A percentile compares a stretch with the other conserved stretches of the same genome.
phyloP scores from a whole-genome alignment of 2,797 vertebrate genomes.

The Coccyzus lansbergi region DNA sequence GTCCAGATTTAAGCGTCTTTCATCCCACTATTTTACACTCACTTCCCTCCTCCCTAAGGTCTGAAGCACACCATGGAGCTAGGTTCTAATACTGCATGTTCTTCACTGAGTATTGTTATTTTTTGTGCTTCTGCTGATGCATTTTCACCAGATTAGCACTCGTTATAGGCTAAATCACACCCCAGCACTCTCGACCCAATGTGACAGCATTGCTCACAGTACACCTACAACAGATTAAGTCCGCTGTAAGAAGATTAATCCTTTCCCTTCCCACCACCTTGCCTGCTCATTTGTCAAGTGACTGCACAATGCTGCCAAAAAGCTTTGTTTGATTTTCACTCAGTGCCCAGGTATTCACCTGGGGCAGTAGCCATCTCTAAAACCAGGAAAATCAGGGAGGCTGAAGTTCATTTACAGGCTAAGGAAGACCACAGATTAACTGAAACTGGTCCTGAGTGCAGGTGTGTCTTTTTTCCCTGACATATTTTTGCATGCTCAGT shows the following conservation, averaged over 20 bases:
- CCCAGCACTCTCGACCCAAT: neutral
- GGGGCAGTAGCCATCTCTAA: neutral
- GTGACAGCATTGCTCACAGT: neutral
- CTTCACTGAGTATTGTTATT: neutral
- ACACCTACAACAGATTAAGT: constrained; percentile 9
- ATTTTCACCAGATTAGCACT: neutral
- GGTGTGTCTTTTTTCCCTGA: neutral
- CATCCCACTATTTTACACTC: accelerated
- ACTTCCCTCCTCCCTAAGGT: neutral
- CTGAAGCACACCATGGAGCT: neutral
- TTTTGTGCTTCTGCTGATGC: neutral
- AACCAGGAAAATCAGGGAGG: neutral
- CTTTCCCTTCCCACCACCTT: neutral
- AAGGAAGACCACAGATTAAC: neutral
- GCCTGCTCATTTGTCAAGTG: neutral
- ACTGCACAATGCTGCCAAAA: neutral
- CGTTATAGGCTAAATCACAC: neutral
- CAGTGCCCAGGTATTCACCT: neutral
- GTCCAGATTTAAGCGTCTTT: neutral
- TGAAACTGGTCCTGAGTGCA: neutral
- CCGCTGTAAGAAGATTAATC: neutral
- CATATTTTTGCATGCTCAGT: neutral
- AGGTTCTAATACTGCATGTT: neutral
- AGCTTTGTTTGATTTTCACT: neutral
- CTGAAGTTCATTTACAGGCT: neutral